Percentiles rank a stretch among this genome's conserved stretches.
phyloP scores from a whole-genome alignment of 2,888 invertebrate genomes.

The Theretra japonica region DNA sequence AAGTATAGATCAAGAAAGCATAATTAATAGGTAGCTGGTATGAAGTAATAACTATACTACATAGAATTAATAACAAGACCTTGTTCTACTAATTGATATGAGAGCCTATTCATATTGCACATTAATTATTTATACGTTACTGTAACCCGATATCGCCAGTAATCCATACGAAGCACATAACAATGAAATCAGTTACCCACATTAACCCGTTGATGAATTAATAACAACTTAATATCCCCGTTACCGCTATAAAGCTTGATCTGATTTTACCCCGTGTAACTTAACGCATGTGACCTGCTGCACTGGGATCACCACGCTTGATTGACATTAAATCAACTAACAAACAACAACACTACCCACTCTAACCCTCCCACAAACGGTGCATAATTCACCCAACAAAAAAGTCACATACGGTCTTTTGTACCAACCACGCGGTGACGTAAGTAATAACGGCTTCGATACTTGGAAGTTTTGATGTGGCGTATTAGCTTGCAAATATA shows the following conservation, averaged over 20 bases:
- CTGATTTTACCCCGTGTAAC: constrained; percentile 65
- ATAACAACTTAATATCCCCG: constrained; percentile 35
- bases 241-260: constrained; percentile 56
- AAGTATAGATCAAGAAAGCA: no score
- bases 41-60: background rate
- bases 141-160: constrained; percentile 18
- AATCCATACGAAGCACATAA: constrained; percentile 18
- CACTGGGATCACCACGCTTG: constrained; percentile 42
- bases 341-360: constrained; percentile 29
- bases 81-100: constrained; percentile 18
- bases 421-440: constrained; percentile 53
- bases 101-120: background rate
- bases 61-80: constrained; percentile 2
- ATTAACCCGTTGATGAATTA: constrained; percentile 38
- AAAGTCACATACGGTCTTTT: constrained; percentile 42
- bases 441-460: constrained; percentile 71
- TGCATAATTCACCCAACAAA: constrained; percentile 39
- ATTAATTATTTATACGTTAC: constrained; percentile 19
- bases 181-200: constrained; percentile 31
- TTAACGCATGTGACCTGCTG: constrained; percentile 66
- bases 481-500: constrained; percentile 83
- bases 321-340: constrained; percentile 33
- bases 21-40: no score
- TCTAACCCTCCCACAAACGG: constrained; percentile 40
- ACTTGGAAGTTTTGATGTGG: constrained; percentile 76